Evolutionary conservation across 2,888 invertebrate species (phyloP), one percentile per base, ranked within the genome.

Genomic region (Dichetophora obliterata): DNA sequence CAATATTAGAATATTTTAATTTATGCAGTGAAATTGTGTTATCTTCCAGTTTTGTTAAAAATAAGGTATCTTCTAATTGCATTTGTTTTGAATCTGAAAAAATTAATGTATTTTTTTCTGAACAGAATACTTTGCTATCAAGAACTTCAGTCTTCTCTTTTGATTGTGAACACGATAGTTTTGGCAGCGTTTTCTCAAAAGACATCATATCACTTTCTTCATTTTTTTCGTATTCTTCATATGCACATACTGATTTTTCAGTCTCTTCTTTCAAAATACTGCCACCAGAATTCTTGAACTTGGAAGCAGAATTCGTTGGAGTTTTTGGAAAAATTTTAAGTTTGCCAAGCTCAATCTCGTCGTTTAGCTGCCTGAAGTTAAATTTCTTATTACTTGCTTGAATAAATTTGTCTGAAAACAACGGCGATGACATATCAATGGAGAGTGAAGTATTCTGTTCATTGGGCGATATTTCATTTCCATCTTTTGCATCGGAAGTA

Each of bases 41-140:
- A 76, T 86, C 85, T 16, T 82, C 83, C 3, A 86, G 65, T 79
- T 81, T 84, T 0, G 81, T 82, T 16, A 85, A 72, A 70, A 86
- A 85, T 73, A 84, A 84, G 0, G 86, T 85, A 54, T 83, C 85
- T 34, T 86, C 82, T 37, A 86, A 80, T 81, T 84, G 80, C 3
- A 80, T 37, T 43, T 86, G 85, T 79, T 85, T 85, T 4, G 82
- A 83, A 75, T 85, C 83, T 0, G 83, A 85, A 70, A 81, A 79
- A 0, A 83, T 81, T 75, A 79, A 82, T 37, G 79, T 81, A 1
- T 19, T 68, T 24, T 81, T 81, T 24, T 77, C 63, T 8, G 57
- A 68, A 1, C 16, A 8, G 11, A 54, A 19, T 70, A 70, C 54
- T 16, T 14, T n/a, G n/a, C n/a, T 4, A n/a, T 8, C 54, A 16